Evolutionary conservation across 2,888 invertebrate genomes (phyloP).

Genomic region (Oscheius sp.): DNA sequence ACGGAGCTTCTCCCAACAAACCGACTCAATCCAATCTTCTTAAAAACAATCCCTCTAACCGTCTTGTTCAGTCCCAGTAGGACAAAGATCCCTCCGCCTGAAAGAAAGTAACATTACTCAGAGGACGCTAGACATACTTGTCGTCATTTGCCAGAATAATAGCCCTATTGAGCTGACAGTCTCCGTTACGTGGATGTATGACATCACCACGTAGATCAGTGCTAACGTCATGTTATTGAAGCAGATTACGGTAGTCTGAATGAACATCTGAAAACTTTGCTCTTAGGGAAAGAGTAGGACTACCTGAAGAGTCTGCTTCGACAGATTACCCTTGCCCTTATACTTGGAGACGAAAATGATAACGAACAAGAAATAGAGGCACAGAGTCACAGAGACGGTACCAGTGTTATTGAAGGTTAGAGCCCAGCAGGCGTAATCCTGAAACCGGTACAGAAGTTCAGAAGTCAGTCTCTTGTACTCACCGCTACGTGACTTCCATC

Average conservation of each 20-base stretch:
- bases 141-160: conserved; percentile 24
- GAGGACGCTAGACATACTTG: conserved; percentile 16
- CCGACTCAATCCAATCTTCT: too few species aligned
- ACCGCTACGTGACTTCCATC: conserved; percentile 10
- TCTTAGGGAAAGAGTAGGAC: too few species aligned
- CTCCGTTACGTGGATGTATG: conserved; percentile 21
- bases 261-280: conserved; percentile 15
- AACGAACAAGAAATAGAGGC: conserved; percentile 28
- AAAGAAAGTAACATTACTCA: neutral
- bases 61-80: too few species aligned
- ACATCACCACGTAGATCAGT: conserved; percentile 12
- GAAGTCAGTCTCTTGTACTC: too few species aligned
- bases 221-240: conserved; percentile 20
- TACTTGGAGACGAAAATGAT: conserved; percentile 18
- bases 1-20: too few species aligned
- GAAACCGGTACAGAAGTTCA: neutral
- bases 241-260: conserved; percentile 9
- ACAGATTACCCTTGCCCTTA: neutral
- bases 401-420: conserved; percentile 26
- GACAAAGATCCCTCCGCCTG: too few species aligned
- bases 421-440: conserved; percentile 13
- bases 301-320: conserved; percentile 9
- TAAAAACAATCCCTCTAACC: too few species aligned
- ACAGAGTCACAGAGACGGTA: neutral
- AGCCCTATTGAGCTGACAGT: conserved; percentile 7